Percentiles rank a stretch among this genome's conserved stretches.
phyloP scores from a whole-genome alignment of 2,888 invertebrate genomes.

The Ametastegia equiseti region DNA sequence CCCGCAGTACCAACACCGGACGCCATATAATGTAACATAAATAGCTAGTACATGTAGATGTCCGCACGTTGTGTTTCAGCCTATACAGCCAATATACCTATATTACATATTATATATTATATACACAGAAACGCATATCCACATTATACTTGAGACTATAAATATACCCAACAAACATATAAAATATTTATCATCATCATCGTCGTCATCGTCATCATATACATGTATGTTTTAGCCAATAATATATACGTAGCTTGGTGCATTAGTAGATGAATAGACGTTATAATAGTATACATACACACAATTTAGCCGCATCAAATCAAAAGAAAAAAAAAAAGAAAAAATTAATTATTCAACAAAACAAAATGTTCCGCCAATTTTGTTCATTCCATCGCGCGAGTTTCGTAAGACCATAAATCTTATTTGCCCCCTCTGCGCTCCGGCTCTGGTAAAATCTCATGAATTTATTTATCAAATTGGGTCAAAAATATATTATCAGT shows the following conservation, averaged over 20 bases:
- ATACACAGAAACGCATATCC: not conserved
- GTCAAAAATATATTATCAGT: no score
- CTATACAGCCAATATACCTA: constrained; percentile 16
- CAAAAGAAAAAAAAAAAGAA: not conserved
- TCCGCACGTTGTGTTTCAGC: constrained; percentile 45
- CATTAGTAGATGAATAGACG: constrained; percentile 38
- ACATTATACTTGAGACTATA: constrained; percentile 15
- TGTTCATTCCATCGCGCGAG: no score
- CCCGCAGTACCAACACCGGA: constrained; percentile 18
- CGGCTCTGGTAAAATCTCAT: no score
- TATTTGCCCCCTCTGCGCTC: no score
- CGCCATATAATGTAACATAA: not conserved
- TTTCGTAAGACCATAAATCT: no score
- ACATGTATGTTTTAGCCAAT: constrained; percentile 28
- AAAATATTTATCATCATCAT: not conserved
- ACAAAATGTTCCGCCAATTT: no score
- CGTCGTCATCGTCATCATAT: no score
- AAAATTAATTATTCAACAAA: no score
- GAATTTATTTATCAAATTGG: no score
- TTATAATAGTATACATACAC: constrained; percentile 5
- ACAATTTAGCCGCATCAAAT: constrained; percentile 9
- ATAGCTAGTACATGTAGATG: constrained; percentile 28
- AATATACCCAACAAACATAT: not conserved
- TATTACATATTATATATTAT: no score
- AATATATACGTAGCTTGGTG: constrained; percentile 34